Evolutionary conservation across 2,113 vertebrate genomes (phyloP).

Genomic region (Hirundichthys speculiger): DNA sequence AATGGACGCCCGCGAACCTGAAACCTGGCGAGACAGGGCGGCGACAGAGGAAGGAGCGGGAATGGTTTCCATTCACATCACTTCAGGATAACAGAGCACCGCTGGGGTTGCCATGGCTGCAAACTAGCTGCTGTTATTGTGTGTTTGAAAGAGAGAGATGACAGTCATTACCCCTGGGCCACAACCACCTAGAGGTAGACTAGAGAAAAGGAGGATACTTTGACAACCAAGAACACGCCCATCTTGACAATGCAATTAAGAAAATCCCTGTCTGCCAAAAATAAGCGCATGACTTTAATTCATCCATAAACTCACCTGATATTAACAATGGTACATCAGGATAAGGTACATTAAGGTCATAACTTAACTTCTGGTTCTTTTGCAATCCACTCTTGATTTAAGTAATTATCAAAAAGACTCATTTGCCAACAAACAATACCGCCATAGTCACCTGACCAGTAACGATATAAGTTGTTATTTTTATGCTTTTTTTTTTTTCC

Average conservation of each 20-base stretch:
- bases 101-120: constrained; percentile 69
- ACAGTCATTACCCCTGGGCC: constrained; percentile 3
- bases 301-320: not conserved
- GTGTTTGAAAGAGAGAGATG: not conserved
- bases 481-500: no score
- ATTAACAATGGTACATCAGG: not conserved
- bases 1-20: constrained; percentile 26
- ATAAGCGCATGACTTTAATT: not conserved
- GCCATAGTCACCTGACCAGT: not conserved
- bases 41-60: constrained; percentile 30
- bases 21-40: constrained; percentile 49
- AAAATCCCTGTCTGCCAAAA: no score
- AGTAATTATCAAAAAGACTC: not conserved
- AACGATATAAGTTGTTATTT: not conserved
- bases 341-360: constrained; percentile 3
- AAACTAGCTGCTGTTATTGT: constrained; percentile 50
- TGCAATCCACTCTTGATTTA: not conserved
- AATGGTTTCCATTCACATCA: constrained; percentile 49
- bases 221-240: no score
- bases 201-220: no score
- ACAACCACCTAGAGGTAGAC: constrained; percentile 12
- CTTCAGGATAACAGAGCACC: constrained; percentile 37
- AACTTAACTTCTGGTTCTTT: constrained; percentile 17
- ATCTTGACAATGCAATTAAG: not conserved
- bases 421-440: not conserved